Base-by-base conservation (phyloP, 23 tunicate species). In the Clavelina lepadiformis region DNA sequence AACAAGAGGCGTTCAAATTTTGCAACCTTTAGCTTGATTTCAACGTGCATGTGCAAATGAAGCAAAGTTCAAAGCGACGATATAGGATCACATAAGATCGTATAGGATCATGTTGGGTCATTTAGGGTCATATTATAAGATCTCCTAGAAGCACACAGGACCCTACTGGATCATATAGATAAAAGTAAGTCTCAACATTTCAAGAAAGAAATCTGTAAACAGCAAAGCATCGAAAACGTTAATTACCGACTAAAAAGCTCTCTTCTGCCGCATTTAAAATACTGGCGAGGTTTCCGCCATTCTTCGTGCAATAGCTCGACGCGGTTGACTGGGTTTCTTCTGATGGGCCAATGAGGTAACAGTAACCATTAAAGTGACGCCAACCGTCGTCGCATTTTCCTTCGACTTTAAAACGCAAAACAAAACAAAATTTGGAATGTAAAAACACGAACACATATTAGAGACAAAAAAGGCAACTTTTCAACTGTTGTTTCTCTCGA, bases 361-460 rank as follows among this genome's bases (percentile, higher is more conserved):
- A 89, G 8, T 63, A 24, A 22, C 65, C 71, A 2, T 53, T 31
- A 58, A 76, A 74, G 51, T 76, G 86, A 13, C 82, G 33, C 97
- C 97, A 89, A 7, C 77, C 86, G 20, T 38, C 35, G 0, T 82
- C 69, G 57, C 95, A 86, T 69, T 77, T 77, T 33, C 95, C 95
- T 30, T 83, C 81, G 49, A 41, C 49, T 41, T 41, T 41, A 41
- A 41, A 41, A 41, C 15, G 13, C 13, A 41, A 41, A 41, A 41
- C 49, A 15, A 41, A 41, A 41, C 15, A 11, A 11, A 15, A 44
- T 44, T 15, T 11, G 49, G 15, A 44, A 44, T 44, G 13, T 11
- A 44, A 13, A 44, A 44, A 13, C 15, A 11, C 49, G 49, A 11
- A 11, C 15, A 13, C 15, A 44, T 11, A 11, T 44, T 44, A 44